phyloP scores from a whole-genome alignment of 1,140 invertebrate genomes.

The Eumaeus atala region DNA sequence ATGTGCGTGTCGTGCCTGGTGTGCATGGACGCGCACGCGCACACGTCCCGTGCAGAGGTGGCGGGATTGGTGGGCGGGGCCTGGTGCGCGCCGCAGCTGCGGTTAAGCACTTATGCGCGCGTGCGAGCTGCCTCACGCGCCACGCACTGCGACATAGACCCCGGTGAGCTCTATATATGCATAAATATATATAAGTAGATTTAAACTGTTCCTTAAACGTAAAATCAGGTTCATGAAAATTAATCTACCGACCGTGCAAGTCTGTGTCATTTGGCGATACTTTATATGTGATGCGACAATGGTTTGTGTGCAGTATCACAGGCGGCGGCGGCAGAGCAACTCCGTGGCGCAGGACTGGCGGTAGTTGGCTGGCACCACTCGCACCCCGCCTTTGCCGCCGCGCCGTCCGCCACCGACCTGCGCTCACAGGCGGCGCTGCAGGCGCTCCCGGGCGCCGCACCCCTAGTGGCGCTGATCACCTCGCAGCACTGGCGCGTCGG shows the following conservation, averaged over 20 bases:
- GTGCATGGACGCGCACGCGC: conserved; percentile 81
- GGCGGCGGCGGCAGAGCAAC: conserved; percentile 40
- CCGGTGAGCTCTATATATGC: conserved; percentile 64
- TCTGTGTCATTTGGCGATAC: too few relatives aligned
- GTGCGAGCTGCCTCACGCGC: conserved; percentile 75
- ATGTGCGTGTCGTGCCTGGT: conserved; percentile 77
- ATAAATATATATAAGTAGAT: too few relatives aligned
- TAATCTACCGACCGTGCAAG: too few relatives aligned
- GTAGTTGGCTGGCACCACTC: conserved; percentile 68
- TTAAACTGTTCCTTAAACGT: too few relatives aligned
- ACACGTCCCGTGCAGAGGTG: conserved; percentile 80
- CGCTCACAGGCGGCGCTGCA: conserved; percentile 54
- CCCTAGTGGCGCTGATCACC: conserved; percentile 56
- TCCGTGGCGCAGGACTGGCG: conserved; percentile 29
- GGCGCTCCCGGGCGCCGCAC: conserved; percentile 36
- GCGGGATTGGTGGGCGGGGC: conserved; percentile 82
- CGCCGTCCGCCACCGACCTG: conserved; percentile 56
- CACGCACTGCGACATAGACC: conserved; percentile 86
- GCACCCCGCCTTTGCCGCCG: conserved; percentile 57
- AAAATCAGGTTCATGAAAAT: too few relatives aligned
- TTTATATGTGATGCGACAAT: neutral
- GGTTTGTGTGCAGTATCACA: conserved; percentile 56
- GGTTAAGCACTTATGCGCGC: conserved; percentile 71
- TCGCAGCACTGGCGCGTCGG: conserved; percentile 59
- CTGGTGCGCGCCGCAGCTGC: conserved; percentile 33